Conservation (phyloP, 2,888 invertebrate species). For the Germaria angustata region DNA sequence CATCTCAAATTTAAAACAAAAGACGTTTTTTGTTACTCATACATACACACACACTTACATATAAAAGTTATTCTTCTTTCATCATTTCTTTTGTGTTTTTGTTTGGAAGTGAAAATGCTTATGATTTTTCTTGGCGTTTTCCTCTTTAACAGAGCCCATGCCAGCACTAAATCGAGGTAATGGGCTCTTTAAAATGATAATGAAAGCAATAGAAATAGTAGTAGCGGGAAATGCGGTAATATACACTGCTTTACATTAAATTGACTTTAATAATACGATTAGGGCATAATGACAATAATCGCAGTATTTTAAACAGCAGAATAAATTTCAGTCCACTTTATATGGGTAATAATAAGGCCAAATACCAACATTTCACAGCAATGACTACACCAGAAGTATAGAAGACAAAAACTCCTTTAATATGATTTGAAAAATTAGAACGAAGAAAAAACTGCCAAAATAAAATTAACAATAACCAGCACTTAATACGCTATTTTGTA, state of each 20-base stretch:
- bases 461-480: neutral
- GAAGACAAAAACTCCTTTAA: neutral
- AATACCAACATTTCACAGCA: constrained; percentile 17
- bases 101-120: constrained; percentile 6
- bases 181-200: constrained; percentile 53
- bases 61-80: neutral
- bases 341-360: constrained; percentile 39
- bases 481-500: constrained; percentile 9
- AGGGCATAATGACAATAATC: constrained; percentile 50
- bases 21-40: neutral
- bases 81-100: neutral
- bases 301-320: constrained; percentile 48
- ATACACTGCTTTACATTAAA: constrained; percentile 34
- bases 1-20: constrained; percentile 36
- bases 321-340: constrained; percentile 44
- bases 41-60: neutral
- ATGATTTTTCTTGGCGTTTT: neutral
- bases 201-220: constrained; percentile 17
- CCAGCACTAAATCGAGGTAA: constrained; percentile 32
- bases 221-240: neutral
- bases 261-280: constrained; percentile 48
- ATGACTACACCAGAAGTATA: neutral
- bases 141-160: neutral
- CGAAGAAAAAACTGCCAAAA: neutral
- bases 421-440: neutral